These are phyloP conservation scores for Nymphalis io DNA, from an alignment of 1,140 invertebrate genomes.

Conservation along the genomic window DNA sequence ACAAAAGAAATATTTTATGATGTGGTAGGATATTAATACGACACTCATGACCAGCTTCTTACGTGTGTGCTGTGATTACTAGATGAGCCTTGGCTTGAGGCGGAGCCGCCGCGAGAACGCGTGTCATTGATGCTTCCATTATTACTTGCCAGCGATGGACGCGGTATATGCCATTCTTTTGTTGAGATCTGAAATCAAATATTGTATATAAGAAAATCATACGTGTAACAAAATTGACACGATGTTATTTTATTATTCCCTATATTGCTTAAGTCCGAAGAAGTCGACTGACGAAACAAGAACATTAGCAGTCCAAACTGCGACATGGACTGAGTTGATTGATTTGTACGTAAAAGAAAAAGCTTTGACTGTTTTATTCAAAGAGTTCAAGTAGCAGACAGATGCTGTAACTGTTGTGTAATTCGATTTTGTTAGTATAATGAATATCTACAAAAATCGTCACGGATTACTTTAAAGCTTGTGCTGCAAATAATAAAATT, in stretches of 20 bases:
- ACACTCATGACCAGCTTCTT: constrained; percentile 55
- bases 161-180: constrained; percentile 87
- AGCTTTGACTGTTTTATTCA: constrained; percentile 3
- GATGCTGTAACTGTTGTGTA: constrained; percentile 18
- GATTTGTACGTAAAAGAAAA: constrained; percentile 18
- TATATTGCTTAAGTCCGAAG: constrained; percentile 24
- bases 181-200: constrained; percentile 80
- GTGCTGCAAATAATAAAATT: not conserved
- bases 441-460: constrained; percentile 10
- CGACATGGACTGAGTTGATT: constrained; percentile 18
- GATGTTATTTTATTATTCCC: no score
- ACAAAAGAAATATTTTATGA: not conserved
- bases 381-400: not conserved
- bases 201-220: no score
- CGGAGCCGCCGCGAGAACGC: constrained; percentile 80
- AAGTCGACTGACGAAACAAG: constrained; percentile 17
- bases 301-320: constrained; percentile 17
- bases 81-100: constrained; percentile 87
- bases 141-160: constrained; percentile 86
- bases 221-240: no score
- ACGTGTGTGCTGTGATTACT: constrained; percentile 90
- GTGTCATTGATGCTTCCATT: constrained; percentile 69
- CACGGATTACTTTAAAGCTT: not conserved
- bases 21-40: not conserved
- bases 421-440: constrained; percentile 13